Conservation (phyloP, 2,113 vertebrate genomes). For the Ailurus styani region DNA sequence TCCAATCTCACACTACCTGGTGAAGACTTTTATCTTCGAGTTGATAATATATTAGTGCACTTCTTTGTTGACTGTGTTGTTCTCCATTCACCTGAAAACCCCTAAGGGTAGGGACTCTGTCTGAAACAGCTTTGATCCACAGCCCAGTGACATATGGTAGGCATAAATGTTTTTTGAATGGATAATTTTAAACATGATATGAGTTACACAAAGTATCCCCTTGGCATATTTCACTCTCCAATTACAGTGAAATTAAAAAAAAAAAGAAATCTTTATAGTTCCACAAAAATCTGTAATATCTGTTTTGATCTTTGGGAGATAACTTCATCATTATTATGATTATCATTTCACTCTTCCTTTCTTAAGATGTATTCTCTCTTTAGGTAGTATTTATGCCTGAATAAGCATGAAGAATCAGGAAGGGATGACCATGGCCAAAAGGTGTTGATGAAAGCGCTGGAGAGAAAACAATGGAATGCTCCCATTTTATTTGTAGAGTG, state of each 20-base stretch:
- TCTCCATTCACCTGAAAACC: conserved; percentile 4
- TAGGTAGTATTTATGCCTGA: not conserved
- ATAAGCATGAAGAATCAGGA: not conserved
- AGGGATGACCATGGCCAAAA: not conserved
- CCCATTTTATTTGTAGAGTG: conserved; percentile 11
- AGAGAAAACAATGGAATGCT: not conserved
- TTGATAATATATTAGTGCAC: not conserved
- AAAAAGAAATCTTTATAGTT: not conserved
- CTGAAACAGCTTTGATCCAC: conserved; percentile 12
- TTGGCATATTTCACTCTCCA: not conserved
- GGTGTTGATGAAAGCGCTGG: not conserved
- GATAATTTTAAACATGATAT: conserved; percentile 38
- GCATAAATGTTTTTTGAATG: conserved; percentile 9
- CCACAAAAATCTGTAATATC: not conserved
- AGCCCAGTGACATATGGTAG: not conserved
- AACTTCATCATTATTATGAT: not conserved
- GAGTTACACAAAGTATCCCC: conserved; percentile 14
- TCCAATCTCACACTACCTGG: not conserved
- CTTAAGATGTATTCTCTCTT: not conserved
- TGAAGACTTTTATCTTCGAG: not conserved
- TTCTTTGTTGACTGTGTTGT: not conserved
- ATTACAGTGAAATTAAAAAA: conserved; percentile 10
- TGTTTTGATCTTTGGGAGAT: not conserved
- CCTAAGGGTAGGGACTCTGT: not conserved
- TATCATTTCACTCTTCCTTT: not conserved